Percentiles rank a stretch among this genome's conserved stretches.
Conservation (phyloP, 2,888 invertebrate species). For the Volucella bombylans region DNA sequence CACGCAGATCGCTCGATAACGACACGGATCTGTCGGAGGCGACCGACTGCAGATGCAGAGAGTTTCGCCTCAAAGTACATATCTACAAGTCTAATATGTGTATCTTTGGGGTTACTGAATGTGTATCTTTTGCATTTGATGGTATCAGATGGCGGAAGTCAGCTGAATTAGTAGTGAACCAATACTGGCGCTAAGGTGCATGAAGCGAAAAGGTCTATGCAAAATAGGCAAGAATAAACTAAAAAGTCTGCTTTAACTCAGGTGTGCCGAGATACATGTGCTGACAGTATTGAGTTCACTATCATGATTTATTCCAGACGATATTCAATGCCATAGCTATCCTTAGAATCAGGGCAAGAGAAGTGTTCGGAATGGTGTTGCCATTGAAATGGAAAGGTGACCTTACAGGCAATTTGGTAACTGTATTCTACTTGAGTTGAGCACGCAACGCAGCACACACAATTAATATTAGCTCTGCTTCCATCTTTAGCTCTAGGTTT, state of each 20-base stretch:
- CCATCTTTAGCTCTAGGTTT: too few relatives aligned
- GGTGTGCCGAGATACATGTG: slow-evolving; percentile 54
- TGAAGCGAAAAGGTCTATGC: too few relatives aligned
- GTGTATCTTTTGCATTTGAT: slow-evolving; percentile 51
- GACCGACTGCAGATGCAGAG: neutral
- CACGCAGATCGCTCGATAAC: slow-evolving; percentile 62
- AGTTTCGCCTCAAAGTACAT: slow-evolving; percentile 19
- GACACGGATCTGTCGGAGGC: slow-evolving; percentile 35
- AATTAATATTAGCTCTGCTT: too few relatives aligned
- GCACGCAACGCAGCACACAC: too few relatives aligned
- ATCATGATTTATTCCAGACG: slow-evolving; percentile 68
- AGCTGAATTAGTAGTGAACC: slow-evolving; percentile 49
- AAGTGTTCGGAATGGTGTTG: neutral
- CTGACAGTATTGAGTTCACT: slow-evolving; percentile 50
- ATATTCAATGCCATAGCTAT: slow-evolving; percentile 58
- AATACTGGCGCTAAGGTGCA: slow-evolving; percentile 52
- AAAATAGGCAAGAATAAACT: neutral
- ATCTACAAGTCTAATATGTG: slow-evolving; percentile 68
- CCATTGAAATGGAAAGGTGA: too few relatives aligned
- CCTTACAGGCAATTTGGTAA: too few relatives aligned
- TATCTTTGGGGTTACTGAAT: slow-evolving; percentile 57
- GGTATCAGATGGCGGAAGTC: slow-evolving; percentile 35
- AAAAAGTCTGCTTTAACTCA: slow-evolving; percentile 27
- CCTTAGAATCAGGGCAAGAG: slow-evolving; percentile 38
- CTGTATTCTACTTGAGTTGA: too few relatives aligned